These are phyloP conservation scores for Peromyscus maniculatus DNA, from an alignment of 2,113 vertebrate genomes.

Conservation along the genomic window DNA sequence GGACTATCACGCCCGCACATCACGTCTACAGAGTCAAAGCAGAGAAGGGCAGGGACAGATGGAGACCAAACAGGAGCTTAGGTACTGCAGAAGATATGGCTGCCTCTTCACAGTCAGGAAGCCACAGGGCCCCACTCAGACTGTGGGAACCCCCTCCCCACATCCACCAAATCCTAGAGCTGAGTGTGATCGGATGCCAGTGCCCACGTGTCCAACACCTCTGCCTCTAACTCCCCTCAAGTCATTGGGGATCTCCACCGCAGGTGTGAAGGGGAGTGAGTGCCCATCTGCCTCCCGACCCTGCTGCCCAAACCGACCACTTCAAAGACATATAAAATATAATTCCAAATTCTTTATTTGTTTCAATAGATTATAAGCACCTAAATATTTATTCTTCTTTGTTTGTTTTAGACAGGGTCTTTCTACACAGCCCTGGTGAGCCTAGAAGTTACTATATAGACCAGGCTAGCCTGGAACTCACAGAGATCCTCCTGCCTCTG, in stretches of 20 bases:
- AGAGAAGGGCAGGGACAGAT: neutral
- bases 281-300: neutral
- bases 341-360: neutral
- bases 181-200: neutral
- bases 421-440: neutral
- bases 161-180: neutral
- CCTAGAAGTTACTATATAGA: neutral
- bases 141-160: neutral
- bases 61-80: neutral
- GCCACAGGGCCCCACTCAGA: neutral
- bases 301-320: neutral
- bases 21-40: neutral
- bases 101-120: neutral
- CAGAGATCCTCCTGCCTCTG: neutral
- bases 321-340: neutral
- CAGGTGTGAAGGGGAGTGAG: neutral
- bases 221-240: neutral
- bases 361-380: constrained; percentile 2
- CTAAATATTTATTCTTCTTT: neutral
- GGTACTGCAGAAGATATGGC: neutral
- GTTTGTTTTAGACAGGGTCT: neutral
- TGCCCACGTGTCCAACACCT: fast-evolving
- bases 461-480: neutral
- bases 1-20: too few species aligned
- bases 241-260: neutral